Conservation (phyloP, 2,797 vertebrate genomes). For the Petrocephalus sullivani region DNA sequence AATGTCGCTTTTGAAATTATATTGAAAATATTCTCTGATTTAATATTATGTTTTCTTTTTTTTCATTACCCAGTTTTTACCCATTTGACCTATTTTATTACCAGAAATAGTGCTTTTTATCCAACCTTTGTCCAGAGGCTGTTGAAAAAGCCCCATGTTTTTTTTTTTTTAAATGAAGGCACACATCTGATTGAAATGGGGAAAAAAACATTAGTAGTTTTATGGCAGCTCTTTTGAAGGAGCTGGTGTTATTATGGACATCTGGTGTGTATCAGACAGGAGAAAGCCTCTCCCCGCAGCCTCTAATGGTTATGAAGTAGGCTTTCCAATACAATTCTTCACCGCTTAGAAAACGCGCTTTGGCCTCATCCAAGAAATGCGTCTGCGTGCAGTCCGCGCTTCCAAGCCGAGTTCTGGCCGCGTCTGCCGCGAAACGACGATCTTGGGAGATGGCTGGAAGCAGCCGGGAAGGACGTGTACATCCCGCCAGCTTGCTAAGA, state of each 20-base stretch:
- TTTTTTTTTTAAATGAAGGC: not conserved
- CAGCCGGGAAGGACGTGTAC: not conserved
- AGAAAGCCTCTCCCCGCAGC: conserved; percentile 14
- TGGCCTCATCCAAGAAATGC: not conserved
- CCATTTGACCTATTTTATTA: not conserved
- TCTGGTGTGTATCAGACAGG: conserved; percentile 31
- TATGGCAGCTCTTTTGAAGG: conserved; percentile 21
- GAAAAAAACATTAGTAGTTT: conserved; percentile 24
- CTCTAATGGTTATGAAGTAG: conserved; percentile 23
- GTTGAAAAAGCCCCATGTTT: not conserved
- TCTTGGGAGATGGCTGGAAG: not conserved
- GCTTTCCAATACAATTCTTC: conserved; percentile 26
- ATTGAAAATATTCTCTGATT: not conserved
- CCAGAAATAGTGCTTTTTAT: not conserved
- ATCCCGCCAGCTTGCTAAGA: not conserved
- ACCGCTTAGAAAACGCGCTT: conserved; percentile 19
- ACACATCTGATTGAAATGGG: conserved; percentile 26
- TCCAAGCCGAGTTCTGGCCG: not conserved
- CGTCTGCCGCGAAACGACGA: not conserved
- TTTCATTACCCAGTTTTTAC: not conserved
- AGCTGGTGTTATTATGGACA: conserved; percentile 24
- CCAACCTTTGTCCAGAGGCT: not conserved
- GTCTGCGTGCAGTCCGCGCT: not conserved
- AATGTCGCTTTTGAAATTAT: not conserved
- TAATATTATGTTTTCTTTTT: not conserved